Conservation (phyloP, 1,140 invertebrate genomes). For the Bombyx mandarina region DNA sequence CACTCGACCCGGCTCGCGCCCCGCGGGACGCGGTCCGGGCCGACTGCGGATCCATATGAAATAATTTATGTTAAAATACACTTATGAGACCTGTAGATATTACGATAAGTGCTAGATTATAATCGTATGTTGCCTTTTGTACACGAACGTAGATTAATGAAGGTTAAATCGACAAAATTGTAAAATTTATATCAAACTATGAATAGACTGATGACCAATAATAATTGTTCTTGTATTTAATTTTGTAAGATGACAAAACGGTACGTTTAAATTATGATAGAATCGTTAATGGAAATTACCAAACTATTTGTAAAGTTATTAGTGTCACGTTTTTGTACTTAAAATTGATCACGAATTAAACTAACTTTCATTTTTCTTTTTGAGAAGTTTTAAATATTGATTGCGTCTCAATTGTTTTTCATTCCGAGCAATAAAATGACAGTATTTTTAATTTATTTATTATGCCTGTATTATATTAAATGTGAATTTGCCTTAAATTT, state of each 20-base stretch:
- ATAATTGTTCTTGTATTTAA: conserved; percentile 69
- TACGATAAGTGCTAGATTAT: conserved; percentile 30
- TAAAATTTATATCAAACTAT: conserved; percentile 68
- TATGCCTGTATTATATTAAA: conserved; percentile 40
- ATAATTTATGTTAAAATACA: conserved; percentile 46
- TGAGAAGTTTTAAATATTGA: conserved; percentile 26
- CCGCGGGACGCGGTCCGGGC: conserved; percentile 16
- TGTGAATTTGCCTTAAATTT: conserved; percentile 47
- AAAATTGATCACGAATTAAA: conserved; percentile 51
- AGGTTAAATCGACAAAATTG: conserved; percentile 66
- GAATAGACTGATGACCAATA: conserved; percentile 71
- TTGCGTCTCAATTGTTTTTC: conserved; percentile 35
- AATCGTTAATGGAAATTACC: conserved; percentile 28
- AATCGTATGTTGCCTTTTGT: conserved; percentile 55
- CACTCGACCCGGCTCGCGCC: conserved; percentile 18
- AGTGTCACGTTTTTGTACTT: conserved; percentile 54
- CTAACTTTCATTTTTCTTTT: conserved; percentile 69
- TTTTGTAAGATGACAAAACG: conserved; percentile 69
- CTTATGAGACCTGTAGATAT: conserved; percentile 43
- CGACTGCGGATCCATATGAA: conserved; percentile 27
- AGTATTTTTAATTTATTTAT: conserved; percentile 68
- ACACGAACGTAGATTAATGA: conserved; percentile 52
- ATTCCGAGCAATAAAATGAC: conserved; percentile 55
- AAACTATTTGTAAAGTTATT: conserved; percentile 11
- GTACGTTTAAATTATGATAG: conserved; percentile 66